Evolutionary conservation across 2,797 vertebrate genomes (phyloP).

Genomic region (Epinephelus malabaricus): DNA sequence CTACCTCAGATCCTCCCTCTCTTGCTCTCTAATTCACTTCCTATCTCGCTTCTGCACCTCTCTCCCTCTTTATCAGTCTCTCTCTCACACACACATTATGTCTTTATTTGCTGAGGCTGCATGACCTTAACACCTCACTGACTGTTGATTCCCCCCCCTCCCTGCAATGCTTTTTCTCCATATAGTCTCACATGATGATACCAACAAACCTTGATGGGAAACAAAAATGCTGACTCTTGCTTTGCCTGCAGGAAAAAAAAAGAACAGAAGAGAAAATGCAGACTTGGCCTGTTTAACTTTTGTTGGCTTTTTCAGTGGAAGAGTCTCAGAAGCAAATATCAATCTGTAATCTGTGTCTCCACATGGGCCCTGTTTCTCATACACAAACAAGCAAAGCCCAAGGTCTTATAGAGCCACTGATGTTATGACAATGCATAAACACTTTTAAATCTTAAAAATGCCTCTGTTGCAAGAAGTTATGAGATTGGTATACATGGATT

Average conservation of each 20-base stretch:
- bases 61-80: conserved; percentile 67
- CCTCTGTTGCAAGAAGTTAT: not conserved
- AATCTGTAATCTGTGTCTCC: conserved; percentile 37
- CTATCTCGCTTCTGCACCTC: conserved; percentile 63
- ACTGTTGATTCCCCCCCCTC: conserved; percentile 31
- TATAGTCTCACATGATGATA: conserved; percentile 59
- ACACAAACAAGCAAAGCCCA: conserved; percentile 11
- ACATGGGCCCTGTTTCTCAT: conserved; percentile 20
- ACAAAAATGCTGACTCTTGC: conserved; percentile 69
- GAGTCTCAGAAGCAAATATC: conserved; percentile 39
- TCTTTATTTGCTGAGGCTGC: conserved; percentile 78
- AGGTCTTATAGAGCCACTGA: conserved; percentile 22
- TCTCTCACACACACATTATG: conserved; percentile 64
- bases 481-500: not conserved
- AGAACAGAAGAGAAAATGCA: conserved; percentile 37
- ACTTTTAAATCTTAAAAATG: not conserved
- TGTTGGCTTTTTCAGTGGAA: conserved; percentile 17
- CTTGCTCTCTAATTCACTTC: conserved; percentile 61
- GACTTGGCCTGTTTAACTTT: conserved; percentile 39
- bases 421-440: not conserved
- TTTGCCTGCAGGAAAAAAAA: conserved; percentile 31
- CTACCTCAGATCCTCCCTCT: conserved; percentile 52
- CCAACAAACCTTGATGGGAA: conserved; percentile 59
- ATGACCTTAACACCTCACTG: conserved; percentile 70
- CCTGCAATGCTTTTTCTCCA: conserved; percentile 55